These are phyloP conservation scores for Drosophila saltans DNA, from an alignment of 1,140 invertebrate species.

Conservation along the genomic window DNA sequence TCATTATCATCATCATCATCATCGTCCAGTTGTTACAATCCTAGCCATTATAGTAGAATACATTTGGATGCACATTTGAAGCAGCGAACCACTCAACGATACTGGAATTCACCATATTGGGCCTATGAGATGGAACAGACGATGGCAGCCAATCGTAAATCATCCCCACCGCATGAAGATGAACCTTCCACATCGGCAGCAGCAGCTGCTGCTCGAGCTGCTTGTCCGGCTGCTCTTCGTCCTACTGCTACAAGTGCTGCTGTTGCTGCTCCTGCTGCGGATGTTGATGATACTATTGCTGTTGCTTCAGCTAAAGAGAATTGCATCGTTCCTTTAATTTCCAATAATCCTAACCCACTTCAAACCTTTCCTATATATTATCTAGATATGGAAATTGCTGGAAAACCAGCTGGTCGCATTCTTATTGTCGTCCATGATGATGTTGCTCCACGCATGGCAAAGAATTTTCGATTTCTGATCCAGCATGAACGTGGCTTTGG, in stretches of 20 bases:
- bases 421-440: constrained; percentile 93
- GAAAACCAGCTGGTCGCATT: constrained; percentile 88
- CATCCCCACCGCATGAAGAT: neutral
- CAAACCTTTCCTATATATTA: constrained; percentile 89
- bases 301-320: neutral
- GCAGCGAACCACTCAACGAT: neutral
- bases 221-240: too few relatives aligned
- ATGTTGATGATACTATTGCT: neutral
- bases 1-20: neutral
- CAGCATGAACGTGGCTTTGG: constrained; percentile 91
- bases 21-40: neutral
- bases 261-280: neutral
- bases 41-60: neutral
- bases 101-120: constrained; percentile 25
- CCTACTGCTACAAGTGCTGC: neutral
- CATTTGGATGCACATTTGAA: neutral
- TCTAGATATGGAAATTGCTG: constrained; percentile 91
- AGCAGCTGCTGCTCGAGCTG: neutral
- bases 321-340: neutral
- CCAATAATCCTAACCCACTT: constrained; percentile 22
- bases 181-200: neutral
- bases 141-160: constrained; percentile 70
- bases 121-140: constrained; percentile 11
- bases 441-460: constrained; percentile 94
- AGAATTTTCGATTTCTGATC: constrained; percentile 93